Evolutionary conservation across 2,113 vertebrate species (phyloP), one percentile per base, ranked within the genome.

Genomic region (Pseudorhombus dupliciocellatus): DNA sequence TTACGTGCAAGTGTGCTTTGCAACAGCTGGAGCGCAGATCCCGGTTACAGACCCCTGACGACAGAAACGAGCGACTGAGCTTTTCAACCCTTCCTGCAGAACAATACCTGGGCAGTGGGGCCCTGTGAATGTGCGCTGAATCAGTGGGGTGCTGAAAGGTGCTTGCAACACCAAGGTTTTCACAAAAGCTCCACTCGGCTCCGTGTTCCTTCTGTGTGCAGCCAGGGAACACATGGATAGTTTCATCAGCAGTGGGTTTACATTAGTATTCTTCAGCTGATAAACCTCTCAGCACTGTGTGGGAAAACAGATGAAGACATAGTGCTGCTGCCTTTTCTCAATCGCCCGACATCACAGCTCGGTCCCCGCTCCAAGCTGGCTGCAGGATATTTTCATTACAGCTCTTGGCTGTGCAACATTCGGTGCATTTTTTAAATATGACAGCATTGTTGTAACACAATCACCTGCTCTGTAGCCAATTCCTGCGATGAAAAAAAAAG

Each of bases 101-200:
- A 51, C 50, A 2, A 1, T 74, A 89, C 84, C 87, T 88, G 84
- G 61, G 75, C 31, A 34, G 57, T 22, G 34, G 58, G 63, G 79
- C 42, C 67, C 57, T 50, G 67, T 74, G 75, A 87, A 86, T 87
- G 79, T 87, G 84, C 64, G 62, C 22, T 21, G 80, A 89, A 86
- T 92, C 87, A 89, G 75, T 56, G 59, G 55, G 71, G 84, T 79
- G 90, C 57, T 92, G 92, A 93, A 91, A 92, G 76, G 63, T 59
- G 52, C 82, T 90, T 56, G 71, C 83, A 88, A 81, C 83, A 88
- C 66, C 62, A 75, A 58, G 24, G 54, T 67, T 66, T 77, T 67
- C 7, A 72, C 77, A 70, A 59, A 75, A 78, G 44, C 63, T 58
- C 65, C 16, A 28, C 44, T 42, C 31, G 20, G 0, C 70, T 40